These are phyloP conservation scores for Dendrophyllia cribrosa DNA, from an alignment of 64 coral and sea anemone genomes.

Conservation along the genomic window DNA sequence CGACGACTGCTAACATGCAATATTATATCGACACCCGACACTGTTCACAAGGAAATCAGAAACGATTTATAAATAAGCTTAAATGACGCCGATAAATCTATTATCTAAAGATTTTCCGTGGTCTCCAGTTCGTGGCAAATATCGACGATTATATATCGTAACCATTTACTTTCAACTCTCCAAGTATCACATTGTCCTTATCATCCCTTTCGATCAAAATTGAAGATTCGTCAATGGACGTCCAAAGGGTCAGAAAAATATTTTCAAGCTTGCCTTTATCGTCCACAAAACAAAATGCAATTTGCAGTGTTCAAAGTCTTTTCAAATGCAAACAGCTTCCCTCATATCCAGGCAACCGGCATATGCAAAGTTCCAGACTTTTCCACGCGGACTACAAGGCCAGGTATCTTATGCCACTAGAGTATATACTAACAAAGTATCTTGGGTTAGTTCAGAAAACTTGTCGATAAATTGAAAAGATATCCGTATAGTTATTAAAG, in stretches of 20 bases:
- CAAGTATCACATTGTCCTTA: not conserved
- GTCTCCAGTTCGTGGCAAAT: not conserved
- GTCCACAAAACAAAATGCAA: not conserved
- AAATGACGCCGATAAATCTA: not conserved
- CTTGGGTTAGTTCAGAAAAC: too few relatives aligned
- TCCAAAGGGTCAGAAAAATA: not conserved
- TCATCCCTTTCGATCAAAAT: not conserved
- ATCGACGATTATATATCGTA: not conserved
- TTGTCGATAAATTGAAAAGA: too few relatives aligned
- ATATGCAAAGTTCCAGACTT: conserved; percentile 19
- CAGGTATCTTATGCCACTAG: not conserved
- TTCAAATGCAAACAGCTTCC: conserved; percentile 18
- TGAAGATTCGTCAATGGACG: not conserved
- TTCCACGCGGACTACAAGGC: not conserved
- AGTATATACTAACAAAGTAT: too few relatives aligned
- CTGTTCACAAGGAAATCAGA: not conserved
- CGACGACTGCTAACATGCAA: not conserved
- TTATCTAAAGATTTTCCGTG: not conserved
- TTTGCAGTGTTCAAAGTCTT: not conserved
- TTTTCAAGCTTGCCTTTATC: not conserved
- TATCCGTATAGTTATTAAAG: too few relatives aligned
- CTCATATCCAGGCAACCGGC: conserved; percentile 20
- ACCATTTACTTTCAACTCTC: not conserved
- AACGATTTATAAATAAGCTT: not conserved
- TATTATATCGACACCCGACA: not conserved